Base-by-base conservation (phyloP, 2,888 invertebrate genomes). In the Hydriomena furcata region DNA sequence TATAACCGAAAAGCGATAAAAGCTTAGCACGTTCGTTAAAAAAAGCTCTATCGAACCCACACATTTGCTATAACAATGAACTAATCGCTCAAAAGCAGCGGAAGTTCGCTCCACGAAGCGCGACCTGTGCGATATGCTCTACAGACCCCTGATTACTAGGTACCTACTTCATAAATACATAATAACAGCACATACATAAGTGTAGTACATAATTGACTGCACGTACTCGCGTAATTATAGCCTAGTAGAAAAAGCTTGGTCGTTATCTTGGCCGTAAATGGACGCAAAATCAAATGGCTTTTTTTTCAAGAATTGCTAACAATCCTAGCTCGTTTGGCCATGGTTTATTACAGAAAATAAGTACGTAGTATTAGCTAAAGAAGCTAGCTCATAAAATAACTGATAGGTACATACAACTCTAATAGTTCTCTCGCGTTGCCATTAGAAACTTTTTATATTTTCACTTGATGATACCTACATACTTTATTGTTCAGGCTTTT, bases 91-190 rank as follows among this genome's bases (percentile, higher is more conserved):
- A 23, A 13, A 8, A 20, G 17, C 25, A 47, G 59, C 77, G 83
- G 83, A 82, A 79, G 71, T 64, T 63, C 65, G 82, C 82, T 83
- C 62, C 60, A 61, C 70, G 63, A 75, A 78, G 78, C 79, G 60
- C 63, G 44, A 37, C 41, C 54, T 57, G 80, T 82, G 82, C 79
- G 79, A 76, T 82, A 83, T 82, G 82, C 68, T 72, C 70, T 54
- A 61, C 56, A 79, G 65, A 62, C 55, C 58, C 49, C 59, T 50
- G 46, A 52, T 52, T 27, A 40, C 40, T 25, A 21, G 4, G 35
- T 35, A 35, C 28, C 3, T 37, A 20, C 30, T 21, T 44, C 13
- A 11, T 44, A 44, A 46, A 46, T 46, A 45, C 38, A 32, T 46
- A 32, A 45, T 47, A 27, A 40, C 28, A 23, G n/a, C 27, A 35